Base-by-base conservation (phyloP, 2,113 vertebrate genomes). In the Felis catus region DNA sequence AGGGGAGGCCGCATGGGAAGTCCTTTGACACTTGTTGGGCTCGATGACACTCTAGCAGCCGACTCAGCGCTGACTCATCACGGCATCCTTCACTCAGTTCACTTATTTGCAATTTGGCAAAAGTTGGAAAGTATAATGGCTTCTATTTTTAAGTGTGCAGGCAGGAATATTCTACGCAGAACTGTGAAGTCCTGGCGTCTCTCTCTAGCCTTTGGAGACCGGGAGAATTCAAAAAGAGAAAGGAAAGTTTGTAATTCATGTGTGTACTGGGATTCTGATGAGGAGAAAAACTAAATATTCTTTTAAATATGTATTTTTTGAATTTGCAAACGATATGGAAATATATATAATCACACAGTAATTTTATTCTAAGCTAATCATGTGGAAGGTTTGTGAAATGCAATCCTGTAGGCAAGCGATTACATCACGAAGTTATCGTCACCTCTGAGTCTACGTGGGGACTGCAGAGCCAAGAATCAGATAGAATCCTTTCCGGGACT, bases 41-140 rank as follows among this genome's bases (percentile, higher is more conserved):
- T 29, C 23, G 12, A 9, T 4, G 14, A 25, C 25, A 0, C 55
- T 8, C 15, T 5, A 55, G 36, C 51, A 7, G 10, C 63, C 25
- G 4, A 11, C 27, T 36, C 48, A 5, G 48, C 76, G 3, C 70
- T 9, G 45, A 53, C 33, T 45, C 25, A 41, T 1, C 71, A 12
- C 2, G 1, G 15, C 16, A 18, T 39, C 25, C 12, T 18, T 11
- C 18, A 5, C 3, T 6, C 19, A 12, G 51, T 65, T 63, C 2
- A 15, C 85, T 95, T 33, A 27, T 91, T 86, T 96, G 51, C 83
- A 85, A 25, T 91, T 48, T 92, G 51, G 2, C 65, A 95, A 92
- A 80, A 92, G 12, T 70, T 81, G 76, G 33, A 79, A 94, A 97
- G 63, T 14, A 31, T 4, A 27, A n/a, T 7, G 8, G 5, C 82